Evolutionary conservation across 37 sponge, comb jelly and placozoan genomes (phyloP), one percentile per base, ranked within the genome.

Genomic region (Oscarella lobularis): DNA sequence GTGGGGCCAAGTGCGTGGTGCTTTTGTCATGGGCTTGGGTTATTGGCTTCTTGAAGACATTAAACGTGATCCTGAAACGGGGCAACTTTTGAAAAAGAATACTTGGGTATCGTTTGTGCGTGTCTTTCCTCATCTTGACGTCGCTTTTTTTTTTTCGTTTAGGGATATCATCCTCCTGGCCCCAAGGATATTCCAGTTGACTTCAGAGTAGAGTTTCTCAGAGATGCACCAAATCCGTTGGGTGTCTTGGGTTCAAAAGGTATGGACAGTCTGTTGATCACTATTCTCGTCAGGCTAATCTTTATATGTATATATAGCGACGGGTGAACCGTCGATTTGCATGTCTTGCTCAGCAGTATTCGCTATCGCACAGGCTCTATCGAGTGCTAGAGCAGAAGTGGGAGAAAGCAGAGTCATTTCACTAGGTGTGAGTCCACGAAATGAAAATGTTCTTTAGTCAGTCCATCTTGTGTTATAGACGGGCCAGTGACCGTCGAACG

Each of bases 131-230:
- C n/a, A n/a, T n/a, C n/a, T n/a, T n/a, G n/a, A n/a, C n/a, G n/a
- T n/a, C n/a, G n/a, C n/a, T n/a, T n/a, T n/a, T 68, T 5, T 14
- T 68, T 68, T n/a, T n/a, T n/a, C n/a, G 3, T 68, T 9, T 66
- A 90, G 91, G 85, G 79, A 35, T 90, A 90, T 75, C 86, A 87
- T 73, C 91, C 91, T 41, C 91, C 91, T 30, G 3, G 6, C 2
- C 74, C 87, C 1, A 71, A 78, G 14, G 83, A 90, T 40, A 87
- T 86, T 66, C 87, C 86, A 14, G 84, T 84, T 1, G 78, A 83
- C 72, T 86, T 86, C 40, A 65, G 90, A 60, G 79, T 89, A 6
- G 77, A 77, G 1, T 66, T 89, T 55, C 72, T 85, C 39, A 85
- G 83, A 68, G 66, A 89, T 80, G 86, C 90, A 31, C 86, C 90